Evolutionary conservation across 2,888 invertebrate genomes (phyloP), one percentile per base, ranked within the genome.

Genomic region (Neria commutata): DNA sequence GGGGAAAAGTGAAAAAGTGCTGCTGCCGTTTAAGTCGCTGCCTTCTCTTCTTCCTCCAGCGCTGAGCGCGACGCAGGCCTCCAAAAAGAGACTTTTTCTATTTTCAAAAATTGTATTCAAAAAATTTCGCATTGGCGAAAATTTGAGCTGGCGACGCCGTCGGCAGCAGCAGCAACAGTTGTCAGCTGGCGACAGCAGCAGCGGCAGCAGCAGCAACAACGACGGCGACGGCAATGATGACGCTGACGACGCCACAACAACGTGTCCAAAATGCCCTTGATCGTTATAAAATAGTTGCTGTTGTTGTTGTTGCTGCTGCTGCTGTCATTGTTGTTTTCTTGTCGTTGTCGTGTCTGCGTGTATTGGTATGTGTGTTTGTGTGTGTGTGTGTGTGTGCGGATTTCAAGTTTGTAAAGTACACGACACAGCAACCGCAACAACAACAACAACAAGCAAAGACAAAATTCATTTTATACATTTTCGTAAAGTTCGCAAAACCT

Each of bases 191-290:
- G 37, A 42, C 45, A 37, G 61, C 50, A 47, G 40, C 67, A 52
- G 17, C 53, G 16, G 11, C 57, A 10, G 54, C 47, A 23, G 52
- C 57, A 21, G 21, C 16, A 45, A 29, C 29, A 45, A 11, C 11
- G 17, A 65, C 65, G 17, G 19, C 51, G 24, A 25, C 57, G 14
- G 29, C 54, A 17, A 40, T 60, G 23, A 46, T 47, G 52, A 46
- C 58, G 58, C 55, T 58, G 56, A 48, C 66, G 45, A 21, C 64
- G 62, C 48, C 62, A 25, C 14, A 62, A 61, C 50, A 61, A 70
- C 76, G 71, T 72, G 68, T 70, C 70, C 76, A 74, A 76, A 68
- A 66, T 76, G 75, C 75, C 75, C 75, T 76, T 75, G 75, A 75
- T 77, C 69, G 63, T 68, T 65, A 69, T 66, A 61, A 67, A 72